These are phyloP conservation scores for Oncorhynchus mykiss DNA, from an alignment of 2,113 vertebrate species.

Conservation along the genomic window DNA sequence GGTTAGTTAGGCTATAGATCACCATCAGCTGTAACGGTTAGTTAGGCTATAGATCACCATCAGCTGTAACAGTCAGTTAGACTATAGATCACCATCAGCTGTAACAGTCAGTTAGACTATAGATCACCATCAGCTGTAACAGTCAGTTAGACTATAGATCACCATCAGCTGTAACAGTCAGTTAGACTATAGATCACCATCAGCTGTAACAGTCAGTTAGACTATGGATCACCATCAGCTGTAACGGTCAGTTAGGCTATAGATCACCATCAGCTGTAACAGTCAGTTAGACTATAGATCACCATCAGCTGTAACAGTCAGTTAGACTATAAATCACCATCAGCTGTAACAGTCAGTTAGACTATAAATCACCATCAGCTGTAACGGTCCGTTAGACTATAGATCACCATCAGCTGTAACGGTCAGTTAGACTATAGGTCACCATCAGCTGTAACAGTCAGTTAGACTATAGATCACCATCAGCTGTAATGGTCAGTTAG, in stretches of 20 bases:
- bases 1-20: not conserved
- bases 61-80: too few species aligned
- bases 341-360: not conserved
- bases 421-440: not conserved
- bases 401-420: too few species aligned
- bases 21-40: not conserved
- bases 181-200: not conserved
- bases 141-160: too few species aligned
- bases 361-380: not conserved
- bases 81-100: not conserved
- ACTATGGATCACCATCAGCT: not conserved
- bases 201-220: not conserved
- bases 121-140: not conserved
- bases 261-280: not conserved
- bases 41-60: too few species aligned
- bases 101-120: too few species aligned
- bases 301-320: too few species aligned
- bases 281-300: too few species aligned
- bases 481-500: too few species aligned
- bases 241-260: too few species aligned
- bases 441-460: not conserved
- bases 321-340: not conserved
- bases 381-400: too few species aligned
- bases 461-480: not conserved
- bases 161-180: too few species aligned